phyloP scores from a whole-genome alignment of 2,113 vertebrate genomes.

The human region GRCh38 chr19:7463501-7464000 shows the following conservation, averaged over 20 bases:
- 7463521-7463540: neutral
- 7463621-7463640: neutral
- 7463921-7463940: conserved; percentile 89
- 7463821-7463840: conserved; percentile 92
- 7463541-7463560: neutral
- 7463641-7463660: accelerated
- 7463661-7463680: accelerated
- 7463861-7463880: conserved; percentile 80
- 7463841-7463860: conserved; percentile 81
- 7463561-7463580: neutral
- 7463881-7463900: conserved; percentile 52
- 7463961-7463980: neutral
- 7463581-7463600: neutral
- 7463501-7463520: neutral
- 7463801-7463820: conserved; percentile 82
- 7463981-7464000: accelerated
- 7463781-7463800: neutral
- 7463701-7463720: accelerated
- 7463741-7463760: accelerated
- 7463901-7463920: conserved; percentile 91
- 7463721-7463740: too few species aligned
- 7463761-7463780: accelerated
- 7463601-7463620: accelerated
- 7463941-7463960: conserved; percentile 86
- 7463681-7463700: accelerated